Evolutionary conservation across 2,888 invertebrate genomes (phyloP), one percentile per base, ranked within the genome.

Genomic region (Polydrusus pterygomalis): DNA sequence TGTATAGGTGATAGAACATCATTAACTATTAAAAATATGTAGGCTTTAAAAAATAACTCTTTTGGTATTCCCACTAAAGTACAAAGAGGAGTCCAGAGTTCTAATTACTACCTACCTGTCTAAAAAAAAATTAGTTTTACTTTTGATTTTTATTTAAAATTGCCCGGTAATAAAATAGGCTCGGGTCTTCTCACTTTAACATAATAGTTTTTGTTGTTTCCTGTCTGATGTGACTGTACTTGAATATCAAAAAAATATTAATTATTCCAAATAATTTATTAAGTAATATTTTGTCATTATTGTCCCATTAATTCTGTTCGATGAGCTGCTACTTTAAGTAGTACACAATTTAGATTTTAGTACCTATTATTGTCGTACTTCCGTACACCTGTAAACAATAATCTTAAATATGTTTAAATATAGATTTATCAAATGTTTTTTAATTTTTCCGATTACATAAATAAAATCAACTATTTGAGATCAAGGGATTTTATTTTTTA

Each of bases 351-450:
- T 30, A 34, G 11, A 34, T 18, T 38, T 60, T 17, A 18, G 34
- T 34, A 34, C 34, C 34, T 60, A 60, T 60, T 56, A 34, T 34
- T 56, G 56, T 56, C 38, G 38, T 60, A 60, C 58, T 60, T 60
- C 38, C 38, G 34, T 60, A 17, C 15, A 8, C 38, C 11, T 10
- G 58, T 60, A 3, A 38, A 60, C 38, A 38, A 60, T 60, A 60
- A n/a, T 38, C 10, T 34, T 15, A 2, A n/a, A n/a, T 34, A 56
- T 60, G 58, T 47, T 47, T 47, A 47, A 47, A 34, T 38, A 60
- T 17, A 8, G 34, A 34, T 30, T 56, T 56, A 56, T 34, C 34
- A 56, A 56, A 34, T 56, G 56, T 56, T 56, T 56, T 56, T 34
- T 2, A 25, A 34, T 34, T n/a, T 56, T 56, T 38, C 9, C 30